Conservation (phyloP, 2,113 vertebrate genomes). For the Melanotaenia duboulayi region DNA sequence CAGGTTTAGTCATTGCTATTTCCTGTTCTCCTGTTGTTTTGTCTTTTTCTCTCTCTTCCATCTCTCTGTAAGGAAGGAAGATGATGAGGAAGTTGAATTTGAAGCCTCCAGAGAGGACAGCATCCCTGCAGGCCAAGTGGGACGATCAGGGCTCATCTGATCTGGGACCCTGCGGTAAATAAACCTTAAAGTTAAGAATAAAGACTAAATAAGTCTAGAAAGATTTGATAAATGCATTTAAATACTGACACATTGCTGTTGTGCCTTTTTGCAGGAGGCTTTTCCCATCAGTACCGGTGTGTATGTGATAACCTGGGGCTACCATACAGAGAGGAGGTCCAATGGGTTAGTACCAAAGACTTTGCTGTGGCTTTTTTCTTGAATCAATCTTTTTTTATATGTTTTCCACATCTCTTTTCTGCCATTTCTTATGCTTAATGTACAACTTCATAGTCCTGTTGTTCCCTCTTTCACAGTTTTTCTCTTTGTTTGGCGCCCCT, state of each 20-base stretch:
- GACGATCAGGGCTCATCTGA: conserved; percentile 88
- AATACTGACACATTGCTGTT: background rate
- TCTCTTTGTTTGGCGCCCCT: background rate
- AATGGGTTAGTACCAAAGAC: conserved; percentile 88
- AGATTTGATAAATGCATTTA: background rate
- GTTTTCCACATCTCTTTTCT: background rate
- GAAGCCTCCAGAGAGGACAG: conserved; percentile 88
- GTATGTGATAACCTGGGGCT: conserved; percentile 94
- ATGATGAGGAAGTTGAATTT: conserved; percentile 91
- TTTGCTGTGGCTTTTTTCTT: background rate
- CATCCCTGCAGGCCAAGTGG: conserved; percentile 89
- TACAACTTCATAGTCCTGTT: background rate
- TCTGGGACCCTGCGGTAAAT: conserved; percentile 91
- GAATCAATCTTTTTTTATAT: background rate
- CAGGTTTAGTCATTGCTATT: background rate
- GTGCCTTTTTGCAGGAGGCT: conserved; percentile 85
- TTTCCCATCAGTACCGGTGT: conserved; percentile 96
- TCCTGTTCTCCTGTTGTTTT: background rate
- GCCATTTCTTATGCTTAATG: background rate
- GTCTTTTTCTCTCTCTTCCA: background rate
- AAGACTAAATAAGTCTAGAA: background rate
- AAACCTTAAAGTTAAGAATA: background rate
- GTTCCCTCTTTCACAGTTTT: background rate
- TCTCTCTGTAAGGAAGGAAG: conserved; percentile 81
- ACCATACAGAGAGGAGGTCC: conserved; percentile 94